A percentile compares a stretch with the other conserved stretches of the same genome.
Evolutionary conservation across 1,140 invertebrate genomes (phyloP).

Genomic region (Drosophila eugracilis): DNA sequence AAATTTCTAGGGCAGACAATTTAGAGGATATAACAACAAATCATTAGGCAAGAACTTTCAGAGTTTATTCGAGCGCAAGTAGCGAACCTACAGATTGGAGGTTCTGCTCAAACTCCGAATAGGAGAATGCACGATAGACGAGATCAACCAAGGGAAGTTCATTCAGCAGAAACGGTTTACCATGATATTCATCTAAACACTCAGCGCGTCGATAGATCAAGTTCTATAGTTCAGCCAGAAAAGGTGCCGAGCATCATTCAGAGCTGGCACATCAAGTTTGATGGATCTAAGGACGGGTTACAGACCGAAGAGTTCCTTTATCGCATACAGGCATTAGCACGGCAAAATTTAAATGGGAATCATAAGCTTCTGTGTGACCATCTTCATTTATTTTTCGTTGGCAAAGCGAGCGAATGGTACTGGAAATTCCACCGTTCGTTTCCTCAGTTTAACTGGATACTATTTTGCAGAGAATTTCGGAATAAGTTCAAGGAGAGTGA

Average conservation of each 20-base stretch:
- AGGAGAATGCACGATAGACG: neutral
- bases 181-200: neutral
- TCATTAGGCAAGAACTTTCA: too few species aligned
- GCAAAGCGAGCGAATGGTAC: neutral
- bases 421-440: neutral
- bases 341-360: neutral
- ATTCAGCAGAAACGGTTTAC: neutral
- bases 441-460: neutral
- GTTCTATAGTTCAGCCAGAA: neutral
- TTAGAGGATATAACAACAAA: too few species aligned
- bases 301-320: neutral
- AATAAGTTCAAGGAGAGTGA: conserved; percentile 1
- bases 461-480: conserved; percentile 2
- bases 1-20: too few species aligned
- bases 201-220: neutral
- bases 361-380: neutral
- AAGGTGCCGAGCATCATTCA: neutral
- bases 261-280: neutral
- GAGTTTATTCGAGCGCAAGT: too few species aligned
- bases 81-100: neutral
- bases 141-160: neutral
- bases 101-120: neutral
- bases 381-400: neutral
- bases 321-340: neutral
- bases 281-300: neutral